A percentile compares a stretch with the other conserved stretches of the same genome.
Evolutionary conservation across 2,113 vertebrate genomes (phyloP).

Genomic region (Megaleporinus macrocephalus): DNA sequence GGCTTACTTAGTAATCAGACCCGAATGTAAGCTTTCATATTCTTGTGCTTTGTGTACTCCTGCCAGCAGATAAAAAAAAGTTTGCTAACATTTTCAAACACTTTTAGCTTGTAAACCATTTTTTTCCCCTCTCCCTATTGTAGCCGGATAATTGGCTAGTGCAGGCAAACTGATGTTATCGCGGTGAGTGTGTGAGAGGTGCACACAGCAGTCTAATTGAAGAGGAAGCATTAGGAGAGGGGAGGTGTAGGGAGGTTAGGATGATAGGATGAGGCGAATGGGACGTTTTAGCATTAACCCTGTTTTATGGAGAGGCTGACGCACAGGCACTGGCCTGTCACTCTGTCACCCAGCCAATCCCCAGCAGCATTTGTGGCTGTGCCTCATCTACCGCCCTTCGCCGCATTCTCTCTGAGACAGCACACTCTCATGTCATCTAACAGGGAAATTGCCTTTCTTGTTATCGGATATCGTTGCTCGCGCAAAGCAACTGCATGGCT

Average conservation of each 20-base stretch:
- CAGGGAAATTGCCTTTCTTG: slow-evolving; percentile 51
- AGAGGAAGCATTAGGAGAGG: slow-evolving; percentile 8
- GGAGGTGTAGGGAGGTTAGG: background rate
- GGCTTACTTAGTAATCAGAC: background rate
- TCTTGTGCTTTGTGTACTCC: background rate
- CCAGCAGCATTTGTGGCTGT: slow-evolving; percentile 28
- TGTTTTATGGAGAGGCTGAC: slow-evolving; percentile 47
- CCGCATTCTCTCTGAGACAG: slow-evolving; percentile 29
- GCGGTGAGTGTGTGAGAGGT: slow-evolving; percentile 17
- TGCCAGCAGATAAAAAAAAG: slow-evolving; percentile 20
- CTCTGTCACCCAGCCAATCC: slow-evolving; percentile 43
- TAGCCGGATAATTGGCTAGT: slow-evolving; percentile 35
- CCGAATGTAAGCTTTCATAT: slow-evolving; percentile 7
- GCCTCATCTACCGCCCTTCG: background rate
- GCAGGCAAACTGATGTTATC: slow-evolving; percentile 19
- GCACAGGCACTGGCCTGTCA: slow-evolving; percentile 27
- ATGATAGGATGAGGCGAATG: slow-evolving; percentile 14
- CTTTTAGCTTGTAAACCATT: slow-evolving; percentile 18
- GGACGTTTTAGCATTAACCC: slow-evolving; percentile 19
- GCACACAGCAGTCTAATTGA: slow-evolving; percentile 27
- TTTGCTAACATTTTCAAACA: background rate
- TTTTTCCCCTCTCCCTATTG: background rate
- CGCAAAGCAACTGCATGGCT: slow-evolving; percentile 5
- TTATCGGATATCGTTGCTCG: slow-evolving; percentile 35
- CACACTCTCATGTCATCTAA: slow-evolving; percentile 36